A percentile compares a stretch with the other conserved stretches of the same genome.
phyloP scores from a whole-genome alignment of 2,888 invertebrate genomes.

The Apamea monoglypha region DNA sequence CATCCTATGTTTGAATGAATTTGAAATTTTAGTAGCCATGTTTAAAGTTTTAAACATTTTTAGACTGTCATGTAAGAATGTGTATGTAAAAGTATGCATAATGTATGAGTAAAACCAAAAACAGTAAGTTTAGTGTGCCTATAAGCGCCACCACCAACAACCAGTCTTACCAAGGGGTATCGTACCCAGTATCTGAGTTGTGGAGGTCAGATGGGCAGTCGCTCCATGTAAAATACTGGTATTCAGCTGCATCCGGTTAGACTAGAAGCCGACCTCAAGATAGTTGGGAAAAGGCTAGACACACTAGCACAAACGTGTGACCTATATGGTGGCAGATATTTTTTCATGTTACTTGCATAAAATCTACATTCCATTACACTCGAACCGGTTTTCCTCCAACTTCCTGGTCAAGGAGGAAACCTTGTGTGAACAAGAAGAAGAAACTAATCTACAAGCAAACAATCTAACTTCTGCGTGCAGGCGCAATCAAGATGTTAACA shows the following conservation, averaged over 20 bases:
- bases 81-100: background rate
- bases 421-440: conserved; percentile 1
- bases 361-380: background rate
- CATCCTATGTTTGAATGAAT: no score
- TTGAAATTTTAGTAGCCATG: background rate
- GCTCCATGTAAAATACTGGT: no score
- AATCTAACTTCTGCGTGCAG: conserved; percentile 14
- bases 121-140: background rate
- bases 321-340: background rate
- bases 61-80: background rate
- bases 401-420: background rate
- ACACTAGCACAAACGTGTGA: background rate
- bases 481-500: conserved; percentile 38
- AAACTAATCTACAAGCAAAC: conserved; percentile 43
- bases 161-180: no score
- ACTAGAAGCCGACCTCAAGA: no score
- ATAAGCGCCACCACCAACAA: no score
- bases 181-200: no score
- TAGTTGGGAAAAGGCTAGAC: no score
- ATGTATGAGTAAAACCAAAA: no score
- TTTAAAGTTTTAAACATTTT: background rate
- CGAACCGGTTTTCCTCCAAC: background rate
- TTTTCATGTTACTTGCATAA: background rate
- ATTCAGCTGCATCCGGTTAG: no score
- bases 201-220: no score